Conservation (phyloP, 2,888 invertebrate genomes). For the Saturnia japonica region DNA sequence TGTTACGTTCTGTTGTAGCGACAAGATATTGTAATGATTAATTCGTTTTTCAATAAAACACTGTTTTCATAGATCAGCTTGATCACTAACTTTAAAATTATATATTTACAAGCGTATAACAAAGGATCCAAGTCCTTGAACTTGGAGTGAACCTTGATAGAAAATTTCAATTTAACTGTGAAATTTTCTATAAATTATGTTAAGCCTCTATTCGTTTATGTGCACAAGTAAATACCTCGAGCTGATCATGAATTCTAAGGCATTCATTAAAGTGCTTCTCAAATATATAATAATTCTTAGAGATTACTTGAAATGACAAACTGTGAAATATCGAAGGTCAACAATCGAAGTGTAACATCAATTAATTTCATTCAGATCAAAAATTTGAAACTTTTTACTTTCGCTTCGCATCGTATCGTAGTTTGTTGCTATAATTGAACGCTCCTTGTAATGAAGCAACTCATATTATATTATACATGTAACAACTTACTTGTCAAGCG, state of each 20-base stretch:
- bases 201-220: not conserved
- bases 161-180: not conserved
- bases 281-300: not conserved
- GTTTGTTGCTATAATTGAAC: too few species aligned
- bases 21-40: conserved; percentile 40
- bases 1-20: conserved; percentile 28
- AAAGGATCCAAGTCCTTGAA: not conserved
- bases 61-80: not conserved
- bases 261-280: not conserved
- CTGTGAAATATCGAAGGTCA: not conserved
- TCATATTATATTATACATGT: too few species aligned
- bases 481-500: too few species aligned
- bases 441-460: too few species aligned
- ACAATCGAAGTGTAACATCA: not conserved
- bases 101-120: not conserved
- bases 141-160: not conserved
- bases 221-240: not conserved
- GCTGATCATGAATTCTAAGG: not conserved
- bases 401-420: too few species aligned
- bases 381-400: too few species aligned
- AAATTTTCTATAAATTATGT: not conserved
- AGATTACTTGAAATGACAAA: not conserved
- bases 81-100: not conserved
- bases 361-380: not conserved
- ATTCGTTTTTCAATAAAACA: conserved; percentile 25